Conservation (phyloP, 2,113 vertebrate species). For the Trogon surrucura region DNA sequence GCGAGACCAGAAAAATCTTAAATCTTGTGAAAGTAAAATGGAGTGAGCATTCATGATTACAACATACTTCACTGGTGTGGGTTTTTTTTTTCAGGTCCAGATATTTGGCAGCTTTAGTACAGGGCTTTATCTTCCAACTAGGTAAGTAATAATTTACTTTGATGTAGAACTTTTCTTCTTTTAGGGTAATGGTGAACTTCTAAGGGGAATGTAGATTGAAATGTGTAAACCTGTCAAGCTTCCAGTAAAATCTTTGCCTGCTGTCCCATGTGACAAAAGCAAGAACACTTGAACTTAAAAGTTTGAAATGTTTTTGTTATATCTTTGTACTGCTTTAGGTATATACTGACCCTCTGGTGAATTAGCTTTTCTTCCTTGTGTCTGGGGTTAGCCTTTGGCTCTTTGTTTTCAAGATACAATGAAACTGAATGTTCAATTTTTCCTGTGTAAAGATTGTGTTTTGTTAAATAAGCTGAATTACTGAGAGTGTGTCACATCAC, state of each 20-base stretch:
- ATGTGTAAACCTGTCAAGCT: not conserved
- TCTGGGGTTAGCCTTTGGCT: not conserved
- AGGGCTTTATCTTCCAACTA: slow-evolving; percentile 96
- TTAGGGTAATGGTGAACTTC: not conserved
- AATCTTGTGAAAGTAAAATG: not conserved
- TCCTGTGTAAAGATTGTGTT: not conserved
- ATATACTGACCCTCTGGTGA: not conserved
- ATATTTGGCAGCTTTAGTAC: slow-evolving; percentile 99
- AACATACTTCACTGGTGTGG: not conserved
- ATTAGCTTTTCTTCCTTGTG: not conserved
- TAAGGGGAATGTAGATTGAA: not conserved
- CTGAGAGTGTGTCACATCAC: not conserved
- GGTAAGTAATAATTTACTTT: slow-evolving; percentile 76
- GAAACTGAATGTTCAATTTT: not conserved
- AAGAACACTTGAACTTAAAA: not conserved
- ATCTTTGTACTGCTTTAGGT: not conserved
- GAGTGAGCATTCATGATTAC: not conserved
- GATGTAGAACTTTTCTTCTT: not conserved
- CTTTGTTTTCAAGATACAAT: not conserved
- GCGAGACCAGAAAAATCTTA: not conserved
- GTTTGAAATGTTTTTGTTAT: not conserved
- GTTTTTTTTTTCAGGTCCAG: slow-evolving; percentile 83
- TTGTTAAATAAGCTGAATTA: not conserved
- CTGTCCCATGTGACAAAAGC: not conserved
- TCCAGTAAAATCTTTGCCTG: not conserved